Conservation (phyloP, 2,113 vertebrate species). For the Bucco capensis region DNA sequence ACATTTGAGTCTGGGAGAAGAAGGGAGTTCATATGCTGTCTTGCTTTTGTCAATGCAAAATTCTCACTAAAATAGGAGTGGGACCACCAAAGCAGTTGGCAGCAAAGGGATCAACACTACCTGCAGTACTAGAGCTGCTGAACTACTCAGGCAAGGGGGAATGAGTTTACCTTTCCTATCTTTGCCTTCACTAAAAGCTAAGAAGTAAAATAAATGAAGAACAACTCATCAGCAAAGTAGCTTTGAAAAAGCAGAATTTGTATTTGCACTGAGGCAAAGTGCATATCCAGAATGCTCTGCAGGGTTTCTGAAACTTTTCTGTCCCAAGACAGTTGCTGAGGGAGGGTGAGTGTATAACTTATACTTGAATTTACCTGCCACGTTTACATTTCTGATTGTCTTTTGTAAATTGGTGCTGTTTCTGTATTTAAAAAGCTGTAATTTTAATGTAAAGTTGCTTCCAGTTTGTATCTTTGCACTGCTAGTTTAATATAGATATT, state of each 20-base stretch:
- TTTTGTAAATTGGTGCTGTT: constrained; percentile 79
- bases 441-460: constrained; percentile 78
- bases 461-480: constrained; percentile 77
- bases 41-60: constrained; percentile 9
- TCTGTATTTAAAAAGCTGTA: constrained; percentile 75
- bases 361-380: constrained; percentile 82
- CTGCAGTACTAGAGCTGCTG: neutral
- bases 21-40: neutral
- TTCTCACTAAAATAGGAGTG: neutral
- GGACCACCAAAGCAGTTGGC: neutral
- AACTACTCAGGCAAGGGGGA: neutral
- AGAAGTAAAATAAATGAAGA: neutral
- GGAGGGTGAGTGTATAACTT: constrained; percentile 58
- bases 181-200: constrained; percentile 8
- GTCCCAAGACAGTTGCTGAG: constrained; percentile 63
- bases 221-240: neutral
- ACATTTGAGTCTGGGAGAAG: neutral
- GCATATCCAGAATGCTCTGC: constrained; percentile 5
- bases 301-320: constrained; percentile 65
- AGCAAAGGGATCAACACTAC: neutral
- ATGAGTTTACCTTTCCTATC: neutral
- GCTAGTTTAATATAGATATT: constrained; percentile 74
- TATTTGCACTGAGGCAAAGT: constrained; percentile 45
- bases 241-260: constrained; percentile 36
- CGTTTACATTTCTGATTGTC: constrained; percentile 79